Evolutionary conservation across 2,888 invertebrate genomes (phyloP).

Genomic region (Tolmerus cingulatus): DNA sequence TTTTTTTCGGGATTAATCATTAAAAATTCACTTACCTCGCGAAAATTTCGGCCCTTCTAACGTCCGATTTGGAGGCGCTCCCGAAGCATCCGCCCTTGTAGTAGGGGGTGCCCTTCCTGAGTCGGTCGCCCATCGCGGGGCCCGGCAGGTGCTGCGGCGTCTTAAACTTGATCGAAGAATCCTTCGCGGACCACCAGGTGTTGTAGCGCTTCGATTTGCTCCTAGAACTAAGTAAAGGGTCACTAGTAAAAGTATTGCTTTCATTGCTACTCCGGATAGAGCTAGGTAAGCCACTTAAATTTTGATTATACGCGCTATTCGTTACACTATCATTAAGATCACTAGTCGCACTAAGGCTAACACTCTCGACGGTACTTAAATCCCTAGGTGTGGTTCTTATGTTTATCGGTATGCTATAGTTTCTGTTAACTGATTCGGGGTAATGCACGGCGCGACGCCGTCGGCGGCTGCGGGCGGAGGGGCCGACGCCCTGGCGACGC

Average conservation of each 20-base stretch:
- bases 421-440: constrained; percentile 42
- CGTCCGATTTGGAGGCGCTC: constrained; percentile 49
- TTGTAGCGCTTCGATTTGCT: constrained; percentile 49
- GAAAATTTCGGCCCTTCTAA: constrained; percentile 53
- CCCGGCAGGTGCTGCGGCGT: not conserved
- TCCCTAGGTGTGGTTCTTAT: constrained; percentile 16
- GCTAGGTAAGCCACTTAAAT: constrained; percentile 56
- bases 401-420: constrained; percentile 19
- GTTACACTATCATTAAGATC: constrained; percentile 42
- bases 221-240: constrained; percentile 8
- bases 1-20: not conserved
- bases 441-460: constrained; percentile 14
- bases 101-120: constrained; percentile 50
- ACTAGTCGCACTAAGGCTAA: constrained; percentile 36
- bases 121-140: not conserved
- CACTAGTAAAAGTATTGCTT: constrained; percentile 44
- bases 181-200: constrained; percentile 50
- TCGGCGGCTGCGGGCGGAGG: not conserved
- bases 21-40: constrained; percentile 52
- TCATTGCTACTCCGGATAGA: constrained; percentile 48
- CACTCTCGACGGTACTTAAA: constrained; percentile 23
- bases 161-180: not conserved
- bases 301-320: constrained; percentile 54
- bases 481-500: not conserved
- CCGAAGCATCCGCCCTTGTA: constrained; percentile 55